phyloP scores from a whole-genome alignment of 2,113 vertebrate species.

The Indri indri region DNA sequence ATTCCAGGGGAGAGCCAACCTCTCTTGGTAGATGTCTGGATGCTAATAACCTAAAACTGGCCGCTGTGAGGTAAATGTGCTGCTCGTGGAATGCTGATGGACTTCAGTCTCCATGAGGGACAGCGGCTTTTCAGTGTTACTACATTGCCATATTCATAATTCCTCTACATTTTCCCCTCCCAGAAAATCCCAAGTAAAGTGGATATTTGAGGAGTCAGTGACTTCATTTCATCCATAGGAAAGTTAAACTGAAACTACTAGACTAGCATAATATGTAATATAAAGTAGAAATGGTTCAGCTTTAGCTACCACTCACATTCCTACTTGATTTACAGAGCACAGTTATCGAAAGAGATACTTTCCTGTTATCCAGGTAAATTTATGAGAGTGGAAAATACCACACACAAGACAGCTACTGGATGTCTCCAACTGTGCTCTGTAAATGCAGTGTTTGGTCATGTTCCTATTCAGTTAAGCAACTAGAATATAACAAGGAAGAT shows the following conservation, averaged over 20 bases:
- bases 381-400: neutral
- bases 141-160: neutral
- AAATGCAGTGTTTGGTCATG: neutral
- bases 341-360: neutral
- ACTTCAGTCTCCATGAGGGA: neutral
- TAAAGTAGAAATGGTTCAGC: neutral
- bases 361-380: neutral
- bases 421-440: neutral
- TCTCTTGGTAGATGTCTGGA: neutral
- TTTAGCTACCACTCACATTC: neutral
- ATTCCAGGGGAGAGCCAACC: neutral
- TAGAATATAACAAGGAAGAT: neutral
- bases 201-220: neutral
- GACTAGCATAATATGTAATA: neutral
- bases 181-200: neutral
- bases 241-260: neutral
- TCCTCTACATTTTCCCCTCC: neutral
- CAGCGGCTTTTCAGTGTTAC: neutral
- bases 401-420: neutral
- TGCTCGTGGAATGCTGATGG: neutral
- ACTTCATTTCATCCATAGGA: neutral
- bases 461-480: neutral
- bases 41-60: neutral
- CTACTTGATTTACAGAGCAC: neutral
- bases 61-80: neutral